These are phyloP conservation scores for Catostomus latipinnis DNA, from an alignment of 2,797 vertebrate species.

Conservation along the genomic window DNA sequence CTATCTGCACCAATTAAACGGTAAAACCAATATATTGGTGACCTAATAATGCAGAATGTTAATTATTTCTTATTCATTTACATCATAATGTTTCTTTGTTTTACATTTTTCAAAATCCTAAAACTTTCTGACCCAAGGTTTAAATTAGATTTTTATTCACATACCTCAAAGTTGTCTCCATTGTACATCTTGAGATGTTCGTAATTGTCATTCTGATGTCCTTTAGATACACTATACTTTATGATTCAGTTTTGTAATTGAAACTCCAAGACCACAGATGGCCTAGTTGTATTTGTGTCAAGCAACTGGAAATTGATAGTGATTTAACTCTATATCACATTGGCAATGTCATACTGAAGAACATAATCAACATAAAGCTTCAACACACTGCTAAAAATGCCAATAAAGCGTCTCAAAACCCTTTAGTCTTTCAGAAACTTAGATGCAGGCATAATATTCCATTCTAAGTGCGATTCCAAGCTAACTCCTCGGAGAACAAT, in stretches of 20 bases:
- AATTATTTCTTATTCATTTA: too few species aligned
- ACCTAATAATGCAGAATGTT: too few species aligned
- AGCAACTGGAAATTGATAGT: neutral
- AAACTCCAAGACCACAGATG: conserved; percentile 1
- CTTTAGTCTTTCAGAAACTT: conserved; percentile 13
- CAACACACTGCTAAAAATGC: neutral
- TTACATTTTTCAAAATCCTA: too few species aligned
- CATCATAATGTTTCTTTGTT: too few species aligned
- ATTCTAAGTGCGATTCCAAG: conserved; percentile 22
- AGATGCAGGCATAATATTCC: neutral
- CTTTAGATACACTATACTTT: neutral
- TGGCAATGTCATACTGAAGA: conserved; percentile 3
- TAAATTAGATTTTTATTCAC: too few species aligned
- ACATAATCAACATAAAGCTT: neutral
- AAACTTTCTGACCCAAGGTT: too few species aligned
- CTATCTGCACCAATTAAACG: too few species aligned
- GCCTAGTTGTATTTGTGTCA: neutral
- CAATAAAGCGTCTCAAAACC: neutral
- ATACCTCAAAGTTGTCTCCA: too few species aligned
- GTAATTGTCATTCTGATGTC: neutral
- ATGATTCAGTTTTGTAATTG: neutral
- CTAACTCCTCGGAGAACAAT: conserved; percentile 48
- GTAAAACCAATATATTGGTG: too few species aligned
- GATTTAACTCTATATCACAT: conserved; percentile 6
- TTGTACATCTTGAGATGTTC: neutral